Evolutionary conservation across 2,797 vertebrate genomes (phyloP), one percentile per base, ranked within the genome.

Genomic region (Emydoidea blandingii): DNA sequence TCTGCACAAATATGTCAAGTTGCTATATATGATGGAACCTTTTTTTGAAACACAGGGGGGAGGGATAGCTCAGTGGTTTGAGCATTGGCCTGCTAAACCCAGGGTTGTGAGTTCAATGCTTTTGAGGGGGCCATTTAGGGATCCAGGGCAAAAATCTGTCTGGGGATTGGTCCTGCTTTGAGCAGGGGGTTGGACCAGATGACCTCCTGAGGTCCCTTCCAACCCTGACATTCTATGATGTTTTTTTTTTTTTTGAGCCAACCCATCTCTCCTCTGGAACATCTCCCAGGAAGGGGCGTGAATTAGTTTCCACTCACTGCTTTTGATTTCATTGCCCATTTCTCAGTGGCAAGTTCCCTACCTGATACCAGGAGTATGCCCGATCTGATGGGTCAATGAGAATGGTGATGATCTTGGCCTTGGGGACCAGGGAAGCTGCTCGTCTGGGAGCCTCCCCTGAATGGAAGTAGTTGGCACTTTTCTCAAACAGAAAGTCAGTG

Each of bases 311-410:
- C n/a, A 47, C 4, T 23, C 52, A 65, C 83, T 53, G 16, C 15
- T 56, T 29, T 6, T 6, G 49, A 16, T 6, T 5, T 34, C 83
- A 1, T n/a, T 29, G 57, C 25, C 19, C 7, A 0, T 31, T 83
- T 72, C 78, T 18, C 0, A 0, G 50, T 37, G 59, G 81, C 41
- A 49, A 76, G 49, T 29, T 34, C 52, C 14, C 0, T 98, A 99
- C 99, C 99, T 99, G 99, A 97, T 99, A 99, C 99, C 99, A 99
- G 95, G 99, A 99, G 87, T 99, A 99, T 0, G 99, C 99, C 87
- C 99, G 98, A 97, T 99, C 99, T 0, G 99, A 99, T 1, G 99
- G 98, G 98, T 98, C 96, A 50, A 99, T 99, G 93, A 99, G 99
- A 97, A 99, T 99, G 91, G 99, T 99, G 97, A 99, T 99, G 97